Base-by-base conservation (phyloP, 2,113 vertebrate species). In the Piaya cayana region DNA sequence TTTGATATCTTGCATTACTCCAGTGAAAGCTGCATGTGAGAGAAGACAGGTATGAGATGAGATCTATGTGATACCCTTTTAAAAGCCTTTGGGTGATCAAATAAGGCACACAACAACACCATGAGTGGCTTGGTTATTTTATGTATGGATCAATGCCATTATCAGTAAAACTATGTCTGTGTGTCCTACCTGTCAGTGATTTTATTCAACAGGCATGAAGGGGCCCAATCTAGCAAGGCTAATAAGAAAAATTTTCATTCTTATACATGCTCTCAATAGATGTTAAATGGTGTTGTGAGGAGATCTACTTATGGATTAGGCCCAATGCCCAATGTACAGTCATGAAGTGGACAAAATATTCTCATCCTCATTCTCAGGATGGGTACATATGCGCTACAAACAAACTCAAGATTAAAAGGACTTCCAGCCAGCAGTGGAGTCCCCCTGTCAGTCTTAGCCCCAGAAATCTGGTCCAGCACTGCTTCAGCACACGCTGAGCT, bases 101-200 rank as follows among this genome's bases (percentile, higher is more conserved):
- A 14, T 36, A 58, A 32, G 7, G 22, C 56, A 59, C 26, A 80
- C 79, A 74, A 18, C 42, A 69, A 91, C 76, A 39, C 45, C 12
- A 17, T 45, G 55, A 68, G 49, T 52, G n/a, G 13, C n/a, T 77
- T 29, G 4, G 19, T 49, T 89, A 32, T 72, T 86, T 56, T 60
- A 29, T 15, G 8, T 45, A 62, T 15, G n/a, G 30, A 42, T 63
- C 2, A 0, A n/a, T 53, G 49, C 53, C 2, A 5, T 78, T 58
- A n/a, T 19, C n/a, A 34, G 36, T 39, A 23, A 77, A 86, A 82
- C 34, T 55, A 36, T 71, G 64, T 22, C 64, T 3, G 1, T 68
- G 65, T 15, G n/a, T 62, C 59, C 59, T 0, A 0, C 53, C 47
- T 36, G 15, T 22, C 7, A 2, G 39, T 53, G 58, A 12, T 12